Base-by-base conservation (phyloP, 2,797 vertebrate genomes). In the Poecilia gillii region DNA sequence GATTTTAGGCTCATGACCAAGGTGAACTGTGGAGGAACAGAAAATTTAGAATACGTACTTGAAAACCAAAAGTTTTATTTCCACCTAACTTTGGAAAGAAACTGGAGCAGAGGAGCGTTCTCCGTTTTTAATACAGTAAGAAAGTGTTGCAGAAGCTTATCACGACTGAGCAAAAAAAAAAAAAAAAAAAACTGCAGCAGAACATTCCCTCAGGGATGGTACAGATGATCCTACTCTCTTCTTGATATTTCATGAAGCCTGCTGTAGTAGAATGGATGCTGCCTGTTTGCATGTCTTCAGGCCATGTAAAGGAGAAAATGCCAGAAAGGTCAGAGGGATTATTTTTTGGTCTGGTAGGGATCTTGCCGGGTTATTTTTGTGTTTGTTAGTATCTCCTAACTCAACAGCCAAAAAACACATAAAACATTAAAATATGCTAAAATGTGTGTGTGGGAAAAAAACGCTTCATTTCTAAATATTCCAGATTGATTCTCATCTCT, bases 161-260 rank as follows among this genome's bases (percentile, higher is more conserved):
- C 62, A 66, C 3, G 2, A 66, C 33, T 66, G 33, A 66, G 62
- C 6, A 57, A 57, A 59, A 14, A 66, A 59, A 16, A 62, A 16
- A 64, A 66, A 66, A 66, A 33, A 33, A 66, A 66, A 66, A 64
- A 36, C 16, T 39, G 33, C 62, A 66, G 14, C 7, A 64, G 62
- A 66, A 66, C 33, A 39, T 66, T 66, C 62, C 62, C 62, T 66
- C 31, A 39, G 33, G 62, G 62, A 39, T 66, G 31, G 62, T 66
- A 9, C 62, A 39, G 62, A 36, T 39, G 62, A 66, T 66, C 62
- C 33, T 39, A 4, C 20, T 80, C 28, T 73, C 12, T 79, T 75
- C 59, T 75, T 57, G 49, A 71, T 9, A 47, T 31, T 82, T 53
- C 46, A 28, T 16, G 31, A 31, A n/a, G n/a, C 8, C 33, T 78